Conservation (phyloP, 2,888 invertebrate species). For the Epistrophe eligans region DNA sequence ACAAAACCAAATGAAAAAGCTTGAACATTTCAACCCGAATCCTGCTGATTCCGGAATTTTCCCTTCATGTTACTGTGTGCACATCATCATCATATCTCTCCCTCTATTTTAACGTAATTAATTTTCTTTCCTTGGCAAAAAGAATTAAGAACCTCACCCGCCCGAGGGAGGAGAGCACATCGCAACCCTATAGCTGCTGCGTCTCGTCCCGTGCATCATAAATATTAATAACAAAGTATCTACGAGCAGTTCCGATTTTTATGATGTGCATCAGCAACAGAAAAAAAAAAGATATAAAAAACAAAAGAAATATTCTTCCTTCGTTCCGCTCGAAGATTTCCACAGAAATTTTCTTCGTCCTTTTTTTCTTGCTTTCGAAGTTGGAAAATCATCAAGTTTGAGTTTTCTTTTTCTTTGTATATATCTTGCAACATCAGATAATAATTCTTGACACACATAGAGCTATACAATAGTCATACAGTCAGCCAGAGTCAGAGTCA, state of each 20-base stretch:
- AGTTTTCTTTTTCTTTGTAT: constrained; percentile 1
- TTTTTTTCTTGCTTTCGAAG: constrained; percentile 6
- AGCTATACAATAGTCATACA: neutral
- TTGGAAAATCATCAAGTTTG: constrained; percentile 33
- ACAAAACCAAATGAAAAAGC: constrained; percentile 8
- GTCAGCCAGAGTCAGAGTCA: neutral
- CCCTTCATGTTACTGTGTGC: constrained; percentile 26
- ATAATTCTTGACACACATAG: constrained; percentile 21
- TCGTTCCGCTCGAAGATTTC: constrained; percentile 40
- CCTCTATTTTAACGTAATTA: constrained; percentile 61
- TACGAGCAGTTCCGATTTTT: constrained; percentile 39
- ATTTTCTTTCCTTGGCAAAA: constrained; percentile 54
- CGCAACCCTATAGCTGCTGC: neutral
- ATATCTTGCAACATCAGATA: constrained; percentile 21
- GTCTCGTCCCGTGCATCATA: constrained; percentile 43
- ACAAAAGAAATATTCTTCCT: constrained; percentile 18
- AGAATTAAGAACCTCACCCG: constrained; percentile 22
- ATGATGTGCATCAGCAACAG: constrained; percentile 34
- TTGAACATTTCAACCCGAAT: constrained; percentile 30
- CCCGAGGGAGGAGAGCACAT: neutral
- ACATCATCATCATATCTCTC: constrained; percentile 18
- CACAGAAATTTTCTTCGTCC: constrained; percentile 17
- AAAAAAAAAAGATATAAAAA: constrained; percentile 3
- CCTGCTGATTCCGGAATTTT: constrained; percentile 56
- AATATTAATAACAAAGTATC: constrained; percentile 66